Evolutionary conservation across 2,797 vertebrate genomes (phyloP).

Genomic region (Lepilemur septentrionalis): DNA sequence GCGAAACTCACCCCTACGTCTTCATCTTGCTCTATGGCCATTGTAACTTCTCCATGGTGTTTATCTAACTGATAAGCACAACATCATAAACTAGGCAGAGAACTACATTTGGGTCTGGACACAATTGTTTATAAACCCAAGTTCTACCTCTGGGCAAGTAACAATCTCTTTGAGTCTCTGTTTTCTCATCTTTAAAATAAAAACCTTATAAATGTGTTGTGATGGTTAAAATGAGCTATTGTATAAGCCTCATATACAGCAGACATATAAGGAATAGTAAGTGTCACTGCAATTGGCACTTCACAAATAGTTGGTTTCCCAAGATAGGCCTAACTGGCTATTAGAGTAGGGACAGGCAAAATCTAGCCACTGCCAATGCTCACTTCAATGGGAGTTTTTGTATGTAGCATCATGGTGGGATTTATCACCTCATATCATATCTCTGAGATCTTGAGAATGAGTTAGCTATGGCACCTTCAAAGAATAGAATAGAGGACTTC

Average conservation of each 20-base stretch:
- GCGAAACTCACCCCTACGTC: neutral
- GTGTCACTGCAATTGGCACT: neutral
- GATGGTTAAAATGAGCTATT: slow-evolving; percentile 1
- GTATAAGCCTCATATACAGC: neutral
- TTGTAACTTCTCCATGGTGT: neutral
- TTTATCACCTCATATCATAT: neutral
- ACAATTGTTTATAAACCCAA: neutral
- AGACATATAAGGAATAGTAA: neutral
- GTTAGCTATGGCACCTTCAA: neutral
- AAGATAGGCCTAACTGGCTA: neutral
- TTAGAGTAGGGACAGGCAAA: neutral
- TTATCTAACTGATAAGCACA: neutral
- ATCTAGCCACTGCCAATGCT: neutral
- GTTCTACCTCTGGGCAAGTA: neutral
- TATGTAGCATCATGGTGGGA: neutral
- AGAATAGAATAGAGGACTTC: neutral
- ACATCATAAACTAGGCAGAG: neutral
- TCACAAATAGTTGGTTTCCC: neutral
- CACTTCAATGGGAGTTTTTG: neutral
- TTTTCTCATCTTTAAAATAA: neutral
- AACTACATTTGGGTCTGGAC: neutral
- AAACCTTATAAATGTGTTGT: neutral
- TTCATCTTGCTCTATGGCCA: neutral
- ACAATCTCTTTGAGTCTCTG: neutral
- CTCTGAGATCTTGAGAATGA: neutral